Evolutionary conservation across 2,113 vertebrate genomes (phyloP), one percentile per base, ranked within the genome.

Genomic region (Callipepla californica): DNA sequence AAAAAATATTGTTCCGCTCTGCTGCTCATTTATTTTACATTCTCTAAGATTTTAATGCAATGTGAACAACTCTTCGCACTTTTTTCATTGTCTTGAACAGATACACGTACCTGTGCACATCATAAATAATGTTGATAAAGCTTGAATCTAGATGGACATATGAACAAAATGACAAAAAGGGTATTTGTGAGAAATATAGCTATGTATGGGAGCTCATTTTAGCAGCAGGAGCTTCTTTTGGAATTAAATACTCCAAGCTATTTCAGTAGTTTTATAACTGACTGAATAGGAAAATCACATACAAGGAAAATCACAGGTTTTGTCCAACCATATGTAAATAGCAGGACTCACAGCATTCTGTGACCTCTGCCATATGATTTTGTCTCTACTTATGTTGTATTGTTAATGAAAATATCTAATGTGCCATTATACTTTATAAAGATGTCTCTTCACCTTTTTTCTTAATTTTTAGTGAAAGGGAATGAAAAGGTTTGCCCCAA

Each of bases 11-110:
- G 42, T 51, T 76, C 66, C 93, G 59, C 72, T 89, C 70, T 82
- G 38, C 28, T 86, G 36, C 93, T 84, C 40, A 21, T 40, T 96
- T 95, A 51, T 95, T 85, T 93, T 61, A 63, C 30, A 8, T 59
- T 53, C 26, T 85, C 13, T 67, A 87, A 89, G 77, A 82, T 61
- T 51, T 38, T 69, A 47, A 30, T 47, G 21, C 62, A 62, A 58
- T n/a, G 48, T 84, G 61, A 89, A 92, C 81, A 86, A 73, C 58
- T 85, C 76, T 85, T 66, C 17, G 8, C 51, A 50, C 16, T 5
- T 76, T 76, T 34, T 91, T 65, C 48, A 22, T 95, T 77, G 63
- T 83, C 61, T 87, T 53, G 84, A 73, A 45, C 38, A 34, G 23
- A 80, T 48, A 3, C 12, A 90, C 45, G 38, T 82, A 53, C 51